These are phyloP conservation scores for Cyprinodon variegatus DNA, from an alignment of 2,113 vertebrate species.

Conservation along the genomic window DNA sequence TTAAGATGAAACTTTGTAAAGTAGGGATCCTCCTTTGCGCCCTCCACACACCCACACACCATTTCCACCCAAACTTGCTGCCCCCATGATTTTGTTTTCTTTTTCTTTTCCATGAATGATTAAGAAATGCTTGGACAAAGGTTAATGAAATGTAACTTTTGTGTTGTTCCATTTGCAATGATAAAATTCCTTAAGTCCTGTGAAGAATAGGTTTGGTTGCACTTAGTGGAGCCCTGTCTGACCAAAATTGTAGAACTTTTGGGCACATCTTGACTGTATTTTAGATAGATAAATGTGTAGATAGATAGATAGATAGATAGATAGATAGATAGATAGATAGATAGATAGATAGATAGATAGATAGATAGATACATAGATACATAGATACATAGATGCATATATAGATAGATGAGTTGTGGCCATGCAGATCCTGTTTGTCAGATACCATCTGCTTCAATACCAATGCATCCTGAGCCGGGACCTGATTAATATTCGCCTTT, in stretches of 20 bases:
- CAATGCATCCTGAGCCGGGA: conserved; percentile 59
- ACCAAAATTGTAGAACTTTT: too few relatives aligned
- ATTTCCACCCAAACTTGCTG: background rate
- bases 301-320: too few relatives aligned
- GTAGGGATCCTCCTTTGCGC: background rate
- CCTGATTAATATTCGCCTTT: conserved; percentile 71
- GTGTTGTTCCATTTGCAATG: background rate
- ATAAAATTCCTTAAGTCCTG: too few relatives aligned
- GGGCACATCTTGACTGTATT: too few relatives aligned
- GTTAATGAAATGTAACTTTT: background rate
- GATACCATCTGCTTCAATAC: conserved; percentile 75
- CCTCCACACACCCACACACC: too few relatives aligned
- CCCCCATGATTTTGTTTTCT: too few relatives aligned
- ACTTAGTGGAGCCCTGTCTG: background rate
- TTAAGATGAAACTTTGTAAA: conserved; percentile 29
- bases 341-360: background rate
- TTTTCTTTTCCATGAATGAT: background rate
- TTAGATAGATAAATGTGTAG: too few relatives aligned
- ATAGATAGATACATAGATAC: background rate
- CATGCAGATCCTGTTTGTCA: conserved; percentile 58
- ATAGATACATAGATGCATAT: background rate
- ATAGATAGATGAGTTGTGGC: conserved; percentile 19
- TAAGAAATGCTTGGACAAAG: background rate
- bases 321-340: background rate
- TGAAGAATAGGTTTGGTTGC: too few relatives aligned